phyloP scores from a whole-genome alignment of 2,797 vertebrate species.

The Chelonia mydas region DNA sequence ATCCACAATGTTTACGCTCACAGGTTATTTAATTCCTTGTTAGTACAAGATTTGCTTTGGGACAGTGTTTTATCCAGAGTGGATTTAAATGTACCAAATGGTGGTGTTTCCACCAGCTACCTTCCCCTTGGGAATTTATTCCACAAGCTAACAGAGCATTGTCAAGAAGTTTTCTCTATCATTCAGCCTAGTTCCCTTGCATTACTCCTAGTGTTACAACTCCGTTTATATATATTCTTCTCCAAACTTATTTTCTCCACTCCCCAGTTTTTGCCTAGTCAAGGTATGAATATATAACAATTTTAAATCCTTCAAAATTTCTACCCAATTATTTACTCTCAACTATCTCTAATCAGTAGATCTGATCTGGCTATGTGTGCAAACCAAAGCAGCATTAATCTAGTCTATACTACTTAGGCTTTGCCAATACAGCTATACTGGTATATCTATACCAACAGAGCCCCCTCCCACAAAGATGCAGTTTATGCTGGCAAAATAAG shows the following conservation, averaged over 20 bases:
- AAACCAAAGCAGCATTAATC: not conserved
- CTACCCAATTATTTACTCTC: not conserved
- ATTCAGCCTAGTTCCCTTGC: slow-evolving; percentile 18
- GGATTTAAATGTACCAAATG: not conserved
- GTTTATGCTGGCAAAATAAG: not conserved
- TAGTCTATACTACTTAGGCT: not conserved
- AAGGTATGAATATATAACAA: not conserved
- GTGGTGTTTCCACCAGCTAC: not conserved
- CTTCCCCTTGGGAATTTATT: not conserved
- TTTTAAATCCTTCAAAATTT: not conserved
- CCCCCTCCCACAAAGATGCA: not conserved
- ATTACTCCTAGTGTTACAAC: slow-evolving; percentile 2
- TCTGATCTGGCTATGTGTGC: accelerated
- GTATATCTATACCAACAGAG: not conserved
- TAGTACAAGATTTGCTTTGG: not conserved
- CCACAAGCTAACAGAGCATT: not conserved
- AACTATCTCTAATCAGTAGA: not conserved
- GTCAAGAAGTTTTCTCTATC: slow-evolving; percentile 6
- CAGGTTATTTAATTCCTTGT: not conserved
- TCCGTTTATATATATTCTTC: not conserved
- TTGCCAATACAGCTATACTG: not conserved
- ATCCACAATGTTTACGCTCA: not conserved
- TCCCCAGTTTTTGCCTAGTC: not conserved
- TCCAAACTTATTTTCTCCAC: not conserved
- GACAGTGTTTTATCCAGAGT: not conserved